Conservation (phyloP, 2,113 vertebrate genomes). For the Heterotis niloticus region DNA sequence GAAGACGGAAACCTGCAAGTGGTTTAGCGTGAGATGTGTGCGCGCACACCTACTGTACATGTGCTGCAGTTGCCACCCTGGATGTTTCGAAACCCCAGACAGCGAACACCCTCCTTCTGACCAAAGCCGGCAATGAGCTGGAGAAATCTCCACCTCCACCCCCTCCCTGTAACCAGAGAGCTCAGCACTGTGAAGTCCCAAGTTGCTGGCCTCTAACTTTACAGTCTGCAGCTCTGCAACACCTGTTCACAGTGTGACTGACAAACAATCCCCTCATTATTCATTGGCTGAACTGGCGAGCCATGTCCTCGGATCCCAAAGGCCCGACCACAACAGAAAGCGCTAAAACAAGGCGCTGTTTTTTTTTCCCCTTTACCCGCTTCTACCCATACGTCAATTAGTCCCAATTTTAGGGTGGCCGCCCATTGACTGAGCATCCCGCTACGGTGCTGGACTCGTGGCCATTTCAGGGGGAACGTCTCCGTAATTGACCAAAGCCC, state of each 20-base stretch:
- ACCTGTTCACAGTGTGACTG: constrained; percentile 54
- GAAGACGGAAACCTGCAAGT: neutral
- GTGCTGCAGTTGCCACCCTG: constrained; percentile 37
- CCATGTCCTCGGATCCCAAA: neutral
- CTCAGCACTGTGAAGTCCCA: constrained; percentile 26
- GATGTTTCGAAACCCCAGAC: constrained; percentile 28
- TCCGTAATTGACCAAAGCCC: neutral
- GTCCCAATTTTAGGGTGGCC: constrained; percentile 11
- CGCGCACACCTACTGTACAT: neutral
- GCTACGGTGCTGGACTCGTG: neutral
- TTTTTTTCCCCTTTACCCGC: constrained; percentile 9
- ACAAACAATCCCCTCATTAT: constrained; percentile 55
- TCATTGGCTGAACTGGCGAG: constrained; percentile 41
- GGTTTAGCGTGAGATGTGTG: neutral
- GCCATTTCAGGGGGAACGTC: neutral
- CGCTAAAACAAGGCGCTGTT: constrained; percentile 1
- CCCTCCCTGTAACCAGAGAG: constrained; percentile 49
- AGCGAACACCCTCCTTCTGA: constrained; percentile 32
- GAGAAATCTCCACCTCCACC: constrained; percentile 28
- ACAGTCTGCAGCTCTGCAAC: constrained; percentile 41
- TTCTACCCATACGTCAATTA: constrained; percentile 13
- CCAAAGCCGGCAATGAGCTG: constrained; percentile 31
- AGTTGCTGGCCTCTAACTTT: constrained; percentile 34
- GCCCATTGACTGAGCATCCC: constrained; percentile 1
- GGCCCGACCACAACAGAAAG: constrained; percentile 17